Conservation (phyloP, 2,113 vertebrate genomes). For the Caloenas nicobarica region DNA sequence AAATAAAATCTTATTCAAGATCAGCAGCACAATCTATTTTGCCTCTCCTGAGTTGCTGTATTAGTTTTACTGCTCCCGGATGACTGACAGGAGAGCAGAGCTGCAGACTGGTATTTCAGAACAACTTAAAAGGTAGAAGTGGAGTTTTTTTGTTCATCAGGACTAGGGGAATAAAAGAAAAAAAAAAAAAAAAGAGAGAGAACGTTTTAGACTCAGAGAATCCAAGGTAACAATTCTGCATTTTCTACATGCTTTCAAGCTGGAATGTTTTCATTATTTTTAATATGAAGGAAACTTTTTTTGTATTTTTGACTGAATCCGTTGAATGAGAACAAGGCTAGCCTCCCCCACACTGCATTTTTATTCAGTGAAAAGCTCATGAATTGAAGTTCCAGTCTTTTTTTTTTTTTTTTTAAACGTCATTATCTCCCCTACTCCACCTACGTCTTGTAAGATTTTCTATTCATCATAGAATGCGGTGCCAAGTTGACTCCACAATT, state of each 20-base stretch:
- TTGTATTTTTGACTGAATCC: neutral
- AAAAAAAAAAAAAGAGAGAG: neutral
- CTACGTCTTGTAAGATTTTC: neutral
- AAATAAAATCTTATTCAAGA: neutral
- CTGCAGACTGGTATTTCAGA: neutral
- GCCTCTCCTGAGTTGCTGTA: neutral
- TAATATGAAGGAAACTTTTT: neutral
- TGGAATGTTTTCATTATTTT: constrained; percentile 44
- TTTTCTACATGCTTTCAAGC: constrained; percentile 1
- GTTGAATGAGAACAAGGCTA: neutral
- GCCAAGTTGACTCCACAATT: neutral
- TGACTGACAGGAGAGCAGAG: constrained; percentile 14
- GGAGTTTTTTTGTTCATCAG: neutral
- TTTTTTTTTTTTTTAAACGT: neutral
- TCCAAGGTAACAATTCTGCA: neutral
- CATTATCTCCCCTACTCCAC: neutral
- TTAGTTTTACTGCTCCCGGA: neutral
- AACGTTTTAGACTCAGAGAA: neutral
- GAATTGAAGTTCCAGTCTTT: neutral
- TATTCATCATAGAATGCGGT: neutral
- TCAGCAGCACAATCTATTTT: neutral
- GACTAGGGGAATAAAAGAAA: neutral
- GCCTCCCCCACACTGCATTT: neutral
- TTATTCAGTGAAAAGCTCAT: neutral
- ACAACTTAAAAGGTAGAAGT: neutral